Evolutionary conservation across 2,888 invertebrate species (phyloP).

Genomic region (Venusia cambrica): DNA sequence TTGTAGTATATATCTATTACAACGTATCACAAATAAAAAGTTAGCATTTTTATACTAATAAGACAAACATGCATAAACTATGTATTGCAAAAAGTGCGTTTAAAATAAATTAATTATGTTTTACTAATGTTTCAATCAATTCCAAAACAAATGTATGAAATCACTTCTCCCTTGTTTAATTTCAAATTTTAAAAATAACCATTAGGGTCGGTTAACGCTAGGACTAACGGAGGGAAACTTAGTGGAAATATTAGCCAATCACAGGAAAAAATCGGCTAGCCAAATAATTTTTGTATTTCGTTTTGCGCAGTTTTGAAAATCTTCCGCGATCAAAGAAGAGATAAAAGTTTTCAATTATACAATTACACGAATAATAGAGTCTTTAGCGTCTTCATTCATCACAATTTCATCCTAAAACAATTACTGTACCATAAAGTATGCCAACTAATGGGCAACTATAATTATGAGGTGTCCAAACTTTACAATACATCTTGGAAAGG

Average conservation of each 20-base stretch:
- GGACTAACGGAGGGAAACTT: constrained; percentile 50
- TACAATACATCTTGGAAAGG: constrained; percentile 29
- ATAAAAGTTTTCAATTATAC: background rate
- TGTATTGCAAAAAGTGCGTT: too few relatives aligned
- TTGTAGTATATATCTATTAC: too few relatives aligned
- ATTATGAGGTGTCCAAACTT: constrained; percentile 32
- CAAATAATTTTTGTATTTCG: too few relatives aligned
- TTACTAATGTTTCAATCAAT: too few relatives aligned
- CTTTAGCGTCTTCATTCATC: constrained; percentile 20
- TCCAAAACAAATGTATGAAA: constrained; percentile 31
- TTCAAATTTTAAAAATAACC: constrained; percentile 61
- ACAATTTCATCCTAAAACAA: constrained; percentile 22
- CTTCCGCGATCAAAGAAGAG: too few relatives aligned
- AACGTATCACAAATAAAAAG: too few relatives aligned
- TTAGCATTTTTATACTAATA: too few relatives aligned
- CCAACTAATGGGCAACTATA: constrained; percentile 9
- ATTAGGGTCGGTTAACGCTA: constrained; percentile 68
- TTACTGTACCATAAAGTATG: constrained; percentile 14
- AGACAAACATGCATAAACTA: too few relatives aligned
- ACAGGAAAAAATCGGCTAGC: constrained; percentile 53
- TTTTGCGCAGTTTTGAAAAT: too few relatives aligned
- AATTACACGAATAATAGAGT: constrained; percentile 23
- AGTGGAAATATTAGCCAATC: constrained; percentile 69
- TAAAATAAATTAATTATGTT: too few relatives aligned
- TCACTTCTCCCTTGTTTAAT: constrained; percentile 51